Conservation (phyloP, 1,140 invertebrate genomes). For the Bombus breviceps region DNA sequence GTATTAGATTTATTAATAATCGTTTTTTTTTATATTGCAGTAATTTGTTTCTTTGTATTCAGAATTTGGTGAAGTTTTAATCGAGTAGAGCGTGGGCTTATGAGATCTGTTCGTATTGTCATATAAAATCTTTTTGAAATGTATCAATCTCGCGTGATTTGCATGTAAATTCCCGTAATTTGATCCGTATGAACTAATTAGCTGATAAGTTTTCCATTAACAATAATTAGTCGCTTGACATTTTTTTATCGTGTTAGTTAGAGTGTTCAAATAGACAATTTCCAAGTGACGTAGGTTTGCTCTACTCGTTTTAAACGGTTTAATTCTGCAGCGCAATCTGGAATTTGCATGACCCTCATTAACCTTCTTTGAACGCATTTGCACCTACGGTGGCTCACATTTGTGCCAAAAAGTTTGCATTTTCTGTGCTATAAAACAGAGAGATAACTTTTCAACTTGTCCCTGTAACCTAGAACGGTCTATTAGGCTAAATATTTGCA, state of each 20-base stretch:
- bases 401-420: background rate
- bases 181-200: too few species aligned
- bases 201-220: background rate
- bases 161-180: too few species aligned
- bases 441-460: background rate
- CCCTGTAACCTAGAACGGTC: background rate
- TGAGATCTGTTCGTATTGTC: background rate
- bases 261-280: background rate
- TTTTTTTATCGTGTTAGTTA: background rate
- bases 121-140: background rate
- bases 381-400: background rate
- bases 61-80: background rate
- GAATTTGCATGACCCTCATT: slow-evolving; percentile 35
- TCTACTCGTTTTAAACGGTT: background rate
- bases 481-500: background rate
- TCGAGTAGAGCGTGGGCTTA: background rate
- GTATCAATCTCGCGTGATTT: background rate
- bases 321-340: slow-evolving; percentile 16
- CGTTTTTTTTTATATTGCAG: background rate
- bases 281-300: background rate
- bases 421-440: background rate
- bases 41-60: background rate
- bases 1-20: too few species aligned
- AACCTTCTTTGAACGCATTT: slow-evolving; percentile 18
- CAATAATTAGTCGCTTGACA: background rate